Conservation (phyloP, 2,888 invertebrate species). For the Acleris emargana region DNA sequence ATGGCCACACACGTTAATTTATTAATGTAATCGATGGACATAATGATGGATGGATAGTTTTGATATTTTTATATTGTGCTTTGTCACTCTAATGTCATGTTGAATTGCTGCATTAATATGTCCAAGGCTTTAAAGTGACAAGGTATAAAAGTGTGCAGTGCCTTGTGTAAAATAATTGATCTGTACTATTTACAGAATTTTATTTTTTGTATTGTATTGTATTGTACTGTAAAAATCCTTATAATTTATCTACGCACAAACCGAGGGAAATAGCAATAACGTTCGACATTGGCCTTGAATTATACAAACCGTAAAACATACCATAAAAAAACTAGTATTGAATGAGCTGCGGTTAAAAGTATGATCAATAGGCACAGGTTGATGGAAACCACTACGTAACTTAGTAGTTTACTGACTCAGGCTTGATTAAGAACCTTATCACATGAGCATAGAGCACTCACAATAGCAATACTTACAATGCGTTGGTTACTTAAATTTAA, state of each 20-base stretch:
- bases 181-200: no score
- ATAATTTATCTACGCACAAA: no score
- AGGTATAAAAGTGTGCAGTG: no score
- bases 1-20: slow-evolving; percentile 20
- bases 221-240: no score
- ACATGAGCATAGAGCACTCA: background rate
- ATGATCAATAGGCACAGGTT: background rate
- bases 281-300: slow-evolving; percentile 14
- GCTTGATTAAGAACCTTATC: background rate
- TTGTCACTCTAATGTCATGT: no score
- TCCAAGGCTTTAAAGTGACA: no score
- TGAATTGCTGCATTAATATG: no score
- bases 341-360: slow-evolving; percentile 14
- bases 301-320: slow-evolving; percentile 23
- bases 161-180: no score
- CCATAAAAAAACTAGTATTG: slow-evolving; percentile 17
- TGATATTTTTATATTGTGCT: no score
- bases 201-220: no score
- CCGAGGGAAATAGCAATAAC: background rate
- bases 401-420: background rate
- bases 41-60: no score
- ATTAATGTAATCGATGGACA: background rate
- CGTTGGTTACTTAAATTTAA: background rate
- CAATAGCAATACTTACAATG: background rate
- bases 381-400: background rate